Percentiles rank a stretch among this genome's conserved stretches.
Evolutionary conservation across 2,888 invertebrate genomes (phyloP).

Genomic region (Adineta ricciae): DNA sequence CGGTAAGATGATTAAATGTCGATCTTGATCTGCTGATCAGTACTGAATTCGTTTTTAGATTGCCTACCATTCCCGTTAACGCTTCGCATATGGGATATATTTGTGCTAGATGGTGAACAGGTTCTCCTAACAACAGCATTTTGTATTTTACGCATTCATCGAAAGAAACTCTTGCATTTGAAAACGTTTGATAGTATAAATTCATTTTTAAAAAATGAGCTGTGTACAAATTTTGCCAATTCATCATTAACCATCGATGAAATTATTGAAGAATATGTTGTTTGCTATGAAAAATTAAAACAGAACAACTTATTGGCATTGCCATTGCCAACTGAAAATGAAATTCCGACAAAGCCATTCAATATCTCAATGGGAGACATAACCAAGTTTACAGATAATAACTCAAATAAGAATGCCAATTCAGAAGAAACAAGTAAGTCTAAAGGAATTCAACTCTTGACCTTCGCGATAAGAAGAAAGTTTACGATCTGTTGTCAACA

Average conservation of each 20-base stretch:
- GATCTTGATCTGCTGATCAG: background rate
- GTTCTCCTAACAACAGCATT: slow-evolving; percentile 88
- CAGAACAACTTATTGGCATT: background rate
- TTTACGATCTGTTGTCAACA: too few species aligned
- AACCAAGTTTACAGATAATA: background rate
- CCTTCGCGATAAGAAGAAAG: too few species aligned
- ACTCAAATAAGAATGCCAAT: background rate
- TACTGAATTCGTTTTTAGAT: slow-evolving; percentile 12
- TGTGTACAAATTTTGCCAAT: background rate
- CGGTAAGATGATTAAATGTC: too few species aligned
- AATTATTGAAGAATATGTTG: slow-evolving; percentile 14
- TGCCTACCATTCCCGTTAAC: slow-evolving; percentile 82
- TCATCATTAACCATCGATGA: slow-evolving; percentile 19
- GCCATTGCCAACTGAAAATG: background rate
- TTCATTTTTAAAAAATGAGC: slow-evolving; percentile 16
- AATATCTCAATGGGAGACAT: slow-evolving; percentile 14
- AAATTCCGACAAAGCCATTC: slow-evolving; percentile 16
- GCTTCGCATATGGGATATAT: slow-evolving; percentile 91
- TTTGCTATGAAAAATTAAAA: slow-evolving; percentile 12
- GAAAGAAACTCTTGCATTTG: slow-evolving; percentile 23
- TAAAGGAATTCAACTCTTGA: too few species aligned
- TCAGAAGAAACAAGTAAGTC: slow-evolving; percentile 2
- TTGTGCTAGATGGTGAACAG: slow-evolving; percentile 83
- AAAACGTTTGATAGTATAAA: slow-evolving; percentile 18
- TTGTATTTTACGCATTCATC: slow-evolving; percentile 79